These are phyloP conservation scores for Gymnodraco acuticeps DNA, from an alignment of 2,797 vertebrate genomes.

Conservation along the genomic window DNA sequence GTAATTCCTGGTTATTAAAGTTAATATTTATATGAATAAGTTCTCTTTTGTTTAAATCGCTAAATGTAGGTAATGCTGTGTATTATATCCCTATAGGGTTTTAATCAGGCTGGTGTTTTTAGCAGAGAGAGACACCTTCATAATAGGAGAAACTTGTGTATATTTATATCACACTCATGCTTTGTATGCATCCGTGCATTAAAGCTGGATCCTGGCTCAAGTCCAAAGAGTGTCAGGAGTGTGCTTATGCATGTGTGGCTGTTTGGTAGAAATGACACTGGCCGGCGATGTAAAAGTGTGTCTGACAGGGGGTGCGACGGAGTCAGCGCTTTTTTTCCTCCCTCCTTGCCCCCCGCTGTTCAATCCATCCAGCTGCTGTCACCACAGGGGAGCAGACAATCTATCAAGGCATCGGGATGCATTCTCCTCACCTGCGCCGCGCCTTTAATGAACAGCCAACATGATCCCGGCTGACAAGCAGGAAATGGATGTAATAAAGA, in stretches of 20 bases:
- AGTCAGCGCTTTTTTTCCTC: slow-evolving; percentile 94
- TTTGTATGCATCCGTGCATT: slow-evolving; percentile 51
- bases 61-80: background rate
- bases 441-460: slow-evolving; percentile 99
- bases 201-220: slow-evolving; percentile 47
- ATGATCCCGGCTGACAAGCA: slow-evolving; percentile 99
- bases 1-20: slow-evolving; percentile 9
- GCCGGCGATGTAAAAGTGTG: slow-evolving; percentile 96
- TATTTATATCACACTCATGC: slow-evolving; percentile 25
- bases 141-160: slow-evolving; percentile 38
- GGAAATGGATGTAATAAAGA: slow-evolving; percentile 99
- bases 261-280: slow-evolving; percentile 93
- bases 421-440: slow-evolving; percentile 99
- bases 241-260: slow-evolving; percentile 38
- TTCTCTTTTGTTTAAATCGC: background rate
- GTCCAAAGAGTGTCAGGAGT: slow-evolving; percentile 66
- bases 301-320: slow-evolving; percentile 92
- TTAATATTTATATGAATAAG: slow-evolving; percentile 7
- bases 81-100: slow-evolving; percentile 4
- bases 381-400: slow-evolving; percentile 99
- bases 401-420: slow-evolving; percentile 99
- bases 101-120: slow-evolving; percentile 20
- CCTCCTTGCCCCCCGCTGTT: slow-evolving; percentile 93
- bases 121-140: background rate
- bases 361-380: slow-evolving; percentile 99